A percentile compares a stretch with the other conserved stretches of the same genome.
These are phyloP conservation scores for Emydura subglobosa DNA, from an alignment of 2,113 vertebrate species.

Conservation along the genomic window DNA sequence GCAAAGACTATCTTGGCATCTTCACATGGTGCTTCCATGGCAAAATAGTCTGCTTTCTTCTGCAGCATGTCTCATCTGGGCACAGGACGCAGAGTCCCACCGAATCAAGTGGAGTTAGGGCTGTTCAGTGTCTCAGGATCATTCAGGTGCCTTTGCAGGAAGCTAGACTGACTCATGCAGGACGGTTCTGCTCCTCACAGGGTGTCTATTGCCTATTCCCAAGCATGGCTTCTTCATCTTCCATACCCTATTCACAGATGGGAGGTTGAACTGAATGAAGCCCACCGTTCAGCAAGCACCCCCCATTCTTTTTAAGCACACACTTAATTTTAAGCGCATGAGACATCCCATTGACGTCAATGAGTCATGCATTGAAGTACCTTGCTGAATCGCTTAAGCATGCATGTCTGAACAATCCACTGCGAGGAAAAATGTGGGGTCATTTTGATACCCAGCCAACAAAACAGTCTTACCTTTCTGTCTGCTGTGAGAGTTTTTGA, in stretches of 20 bases:
- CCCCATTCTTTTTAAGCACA: not conserved
- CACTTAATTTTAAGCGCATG: not conserved
- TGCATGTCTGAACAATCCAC: not conserved
- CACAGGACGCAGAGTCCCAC: not conserved
- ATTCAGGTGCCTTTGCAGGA: not conserved
- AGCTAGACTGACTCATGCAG: not conserved
- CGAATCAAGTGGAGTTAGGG: rapidly evolving
- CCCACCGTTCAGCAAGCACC: not conserved
- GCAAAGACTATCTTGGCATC: not conserved
- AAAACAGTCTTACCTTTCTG: not conserved
- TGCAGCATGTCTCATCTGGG: not conserved
- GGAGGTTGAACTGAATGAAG: not conserved
- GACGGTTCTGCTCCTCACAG: rapidly evolving
- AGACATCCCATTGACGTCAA: not conserved
- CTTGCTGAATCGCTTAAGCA: not conserved
- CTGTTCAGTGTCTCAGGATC: rapidly evolving
- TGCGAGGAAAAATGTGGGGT: not conserved
- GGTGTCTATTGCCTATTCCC: not conserved
- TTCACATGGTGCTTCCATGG: not conserved
- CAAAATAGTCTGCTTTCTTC: rapidly evolving
- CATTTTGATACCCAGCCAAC: not conserved
- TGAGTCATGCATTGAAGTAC: not conserved
- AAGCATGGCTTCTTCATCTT: not conserved
- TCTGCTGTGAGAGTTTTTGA: not conserved
- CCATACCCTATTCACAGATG: not conserved